These are phyloP conservation scores for Sycophila texana DNA, from an alignment of 2,888 invertebrate genomes.

Conservation along the genomic window DNA sequence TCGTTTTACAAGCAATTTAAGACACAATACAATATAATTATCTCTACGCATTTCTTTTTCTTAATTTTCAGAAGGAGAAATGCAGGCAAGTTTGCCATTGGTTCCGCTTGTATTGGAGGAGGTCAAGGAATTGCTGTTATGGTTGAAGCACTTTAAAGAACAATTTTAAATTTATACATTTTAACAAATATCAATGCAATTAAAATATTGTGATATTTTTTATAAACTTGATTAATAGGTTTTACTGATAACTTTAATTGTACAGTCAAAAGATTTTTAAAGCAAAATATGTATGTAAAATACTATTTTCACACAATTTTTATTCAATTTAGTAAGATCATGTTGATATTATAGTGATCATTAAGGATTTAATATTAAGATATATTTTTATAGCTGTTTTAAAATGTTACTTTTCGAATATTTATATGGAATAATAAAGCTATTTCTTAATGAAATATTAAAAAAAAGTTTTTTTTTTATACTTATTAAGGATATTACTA, in stretches of 20 bases:
- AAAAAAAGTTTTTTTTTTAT: slow-evolving; percentile 3
- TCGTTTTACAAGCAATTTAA: no score
- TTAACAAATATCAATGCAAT: no score
- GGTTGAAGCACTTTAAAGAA: slow-evolving; percentile 84
- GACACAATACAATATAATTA: no score
- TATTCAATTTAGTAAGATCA: slow-evolving; percentile 2
- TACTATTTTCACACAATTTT: no score
- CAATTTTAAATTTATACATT: neutral
- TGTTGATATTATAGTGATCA: neutral
- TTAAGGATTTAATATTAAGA: slow-evolving; percentile 4
- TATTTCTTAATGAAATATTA: slow-evolving; percentile 5
- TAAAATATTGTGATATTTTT: no score
- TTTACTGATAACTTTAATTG: no score
- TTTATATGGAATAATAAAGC: neutral
- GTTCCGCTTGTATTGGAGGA: slow-evolving; percentile 98
- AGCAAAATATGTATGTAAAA: no score
- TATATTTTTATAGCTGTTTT: slow-evolving; percentile 49
- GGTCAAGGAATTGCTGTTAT: slow-evolving; percentile 98
- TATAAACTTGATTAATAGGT: no score
- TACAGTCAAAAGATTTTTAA: no score
- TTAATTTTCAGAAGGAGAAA: slow-evolving; percentile 84
- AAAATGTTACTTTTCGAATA: neutral
- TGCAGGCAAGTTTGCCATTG: slow-evolving; percentile 90
- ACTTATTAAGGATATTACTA: slow-evolving; percentile 34
- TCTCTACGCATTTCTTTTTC: no score